Percentiles rank a stretch among this genome's conserved stretches.
Evolutionary conservation across 2,888 invertebrate species (phyloP).

Genomic region (Ormyrus pomaceus): DNA sequence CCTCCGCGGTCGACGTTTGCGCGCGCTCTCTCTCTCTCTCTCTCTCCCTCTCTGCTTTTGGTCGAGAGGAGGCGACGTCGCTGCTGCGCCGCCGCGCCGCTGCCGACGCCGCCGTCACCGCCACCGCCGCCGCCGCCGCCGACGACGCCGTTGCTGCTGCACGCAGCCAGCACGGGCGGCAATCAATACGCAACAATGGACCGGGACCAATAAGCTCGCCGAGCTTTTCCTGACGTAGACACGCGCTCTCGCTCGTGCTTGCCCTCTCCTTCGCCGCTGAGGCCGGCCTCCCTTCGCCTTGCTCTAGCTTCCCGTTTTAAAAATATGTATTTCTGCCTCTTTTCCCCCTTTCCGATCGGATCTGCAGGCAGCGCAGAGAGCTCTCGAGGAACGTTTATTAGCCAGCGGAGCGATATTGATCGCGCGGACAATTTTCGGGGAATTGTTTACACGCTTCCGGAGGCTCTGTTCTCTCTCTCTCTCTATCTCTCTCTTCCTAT

Average conservation of each 20-base stretch:
- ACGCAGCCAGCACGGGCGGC: constrained; percentile 71
- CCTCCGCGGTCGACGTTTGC: not conserved
- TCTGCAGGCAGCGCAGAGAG: too few species aligned
- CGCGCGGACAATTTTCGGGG: too few species aligned
- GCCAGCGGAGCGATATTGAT: too few species aligned
- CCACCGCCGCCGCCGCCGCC: constrained; percentile 51
- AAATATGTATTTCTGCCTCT: too few species aligned
- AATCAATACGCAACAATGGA: constrained; percentile 76
- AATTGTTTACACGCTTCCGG: too few species aligned
- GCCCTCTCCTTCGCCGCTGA: constrained; percentile 54
- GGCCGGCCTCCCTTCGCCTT: too few species aligned
- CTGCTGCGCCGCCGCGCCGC: constrained; percentile 43
- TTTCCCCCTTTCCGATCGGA: too few species aligned
- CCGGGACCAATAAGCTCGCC: constrained; percentile 74
- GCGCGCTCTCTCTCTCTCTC: constrained; percentile 1
- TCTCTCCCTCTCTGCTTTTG: constrained; percentile 1
- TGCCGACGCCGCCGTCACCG: constrained; percentile 22
- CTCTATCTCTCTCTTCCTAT: not conserved
- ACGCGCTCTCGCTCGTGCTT: constrained; percentile 68
- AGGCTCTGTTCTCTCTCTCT: too few species aligned
- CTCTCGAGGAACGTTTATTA: too few species aligned
- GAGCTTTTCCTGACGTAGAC: constrained; percentile 73
- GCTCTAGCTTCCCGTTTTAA: too few species aligned
- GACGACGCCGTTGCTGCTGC: constrained; percentile 58
- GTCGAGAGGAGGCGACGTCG: not conserved